Evolutionary conservation across 1,140 invertebrate genomes (phyloP).

Genomic region (Drosophila malerkotliana): DNA sequence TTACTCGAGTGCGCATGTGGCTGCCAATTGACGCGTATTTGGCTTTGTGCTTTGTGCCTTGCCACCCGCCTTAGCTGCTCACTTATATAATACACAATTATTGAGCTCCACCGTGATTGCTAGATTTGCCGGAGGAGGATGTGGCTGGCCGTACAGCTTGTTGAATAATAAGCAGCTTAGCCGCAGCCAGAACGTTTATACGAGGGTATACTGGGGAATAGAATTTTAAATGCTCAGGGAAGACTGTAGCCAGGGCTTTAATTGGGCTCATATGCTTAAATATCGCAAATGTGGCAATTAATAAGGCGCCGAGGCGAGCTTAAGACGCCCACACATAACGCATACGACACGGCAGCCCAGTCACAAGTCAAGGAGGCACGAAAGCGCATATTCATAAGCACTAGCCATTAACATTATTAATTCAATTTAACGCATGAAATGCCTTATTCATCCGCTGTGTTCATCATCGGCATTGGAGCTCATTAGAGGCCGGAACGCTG

Average conservation of each 20-base stretch:
- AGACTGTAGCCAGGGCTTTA: constrained; percentile 40
- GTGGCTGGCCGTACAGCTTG: constrained; percentile 46
- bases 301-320: constrained; percentile 45
- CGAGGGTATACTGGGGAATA: constrained; percentile 27
- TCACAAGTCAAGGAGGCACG: constrained; percentile 55
- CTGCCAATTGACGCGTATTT: constrained; percentile 83
- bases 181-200: constrained; percentile 25
- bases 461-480: constrained; percentile 51
- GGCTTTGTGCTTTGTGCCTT: constrained; percentile 65
- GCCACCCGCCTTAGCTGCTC: constrained; percentile 11
- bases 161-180: constrained; percentile 77
- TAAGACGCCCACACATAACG: constrained; percentile 24
- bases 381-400: constrained; percentile 67
- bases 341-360: constrained; percentile 45
- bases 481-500: constrained; percentile 59
- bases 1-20: constrained; percentile 79
- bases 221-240: constrained; percentile 57
- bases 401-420: constrained; percentile 77
- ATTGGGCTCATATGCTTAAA: constrained; percentile 58
- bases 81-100: constrained; percentile 70
- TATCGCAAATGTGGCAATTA: constrained; percentile 69
- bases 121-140: constrained; percentile 61
- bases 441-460: constrained; percentile 67
- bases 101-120: constrained; percentile 72
- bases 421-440: constrained; percentile 81